Base-by-base conservation (phyloP, 2,113 vertebrate species). In the Psammodynastes pulverulentus region DNA sequence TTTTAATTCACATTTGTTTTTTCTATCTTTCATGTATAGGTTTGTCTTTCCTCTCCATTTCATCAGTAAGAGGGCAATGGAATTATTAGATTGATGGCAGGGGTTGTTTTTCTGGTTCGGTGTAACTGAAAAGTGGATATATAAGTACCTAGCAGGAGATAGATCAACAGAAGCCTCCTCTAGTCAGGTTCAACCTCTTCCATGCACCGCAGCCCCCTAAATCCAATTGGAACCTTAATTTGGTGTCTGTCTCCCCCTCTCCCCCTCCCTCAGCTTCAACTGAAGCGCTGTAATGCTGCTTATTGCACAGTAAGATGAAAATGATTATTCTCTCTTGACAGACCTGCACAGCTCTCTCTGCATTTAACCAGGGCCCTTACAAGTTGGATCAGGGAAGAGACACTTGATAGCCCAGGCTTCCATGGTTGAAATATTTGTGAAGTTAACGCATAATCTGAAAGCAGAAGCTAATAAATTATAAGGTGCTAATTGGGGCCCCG, bases 381-480 rank as follows among this genome's bases (percentile, higher is more conserved):
- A 94, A 95, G 97, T 96, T 97, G 97, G 97, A 97, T 98, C 96
- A 95, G 92, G 96, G 97, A 96, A 94, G 98, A 98, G 98, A 98
- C 94, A 98, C 95, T 97, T 96, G 98, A 98, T 98, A 98, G 97
- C 98, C 95, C 95, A 97, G 96, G 97, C 97, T 98, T 98, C 97
- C 98, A 85, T 98, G 97, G 97, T 94, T 98, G 97, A 97, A 98
- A 98, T 98, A 98, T 98, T 98, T 98, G 98, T 98, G 97, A 98
- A 98, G 98, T 98, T 98, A 98, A 91, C 97, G 97, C 97, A 98
- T 97, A 98, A 98, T 98, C 98, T 98, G 97, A 98, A 98, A 98
- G 98, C 97, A 98, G 98, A 98, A 97, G 97, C 97, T 98, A 98
- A 98, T 98, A 98, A 98, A 98, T 98, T 98, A 98, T 96, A 97